phyloP scores from a whole-genome alignment of 92 coral and sea anemone genomes.

The Plumapathes pennacea region DNA sequence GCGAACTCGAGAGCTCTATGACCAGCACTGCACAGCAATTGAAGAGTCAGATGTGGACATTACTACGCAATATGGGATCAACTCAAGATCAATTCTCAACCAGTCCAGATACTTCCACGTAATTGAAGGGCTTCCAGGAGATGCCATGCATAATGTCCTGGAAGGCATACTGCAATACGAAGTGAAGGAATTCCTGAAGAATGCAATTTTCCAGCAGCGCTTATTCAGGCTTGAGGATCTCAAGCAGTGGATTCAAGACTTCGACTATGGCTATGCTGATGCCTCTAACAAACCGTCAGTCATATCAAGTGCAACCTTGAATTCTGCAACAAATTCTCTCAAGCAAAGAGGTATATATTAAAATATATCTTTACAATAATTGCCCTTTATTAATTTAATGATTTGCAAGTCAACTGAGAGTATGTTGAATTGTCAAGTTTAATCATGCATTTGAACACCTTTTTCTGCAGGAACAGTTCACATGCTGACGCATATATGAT shows the following conservation, averaged over 20 bases:
- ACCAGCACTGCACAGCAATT: conserved; percentile 27
- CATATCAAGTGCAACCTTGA: conserved; percentile 13
- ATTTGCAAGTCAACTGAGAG: too few relatives aligned
- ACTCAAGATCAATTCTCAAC: conserved; percentile 39
- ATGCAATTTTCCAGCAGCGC: conserved; percentile 23
- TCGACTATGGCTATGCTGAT: conserved; percentile 22
- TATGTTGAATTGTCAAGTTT: too few relatives aligned
- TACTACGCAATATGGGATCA: conserved; percentile 28
- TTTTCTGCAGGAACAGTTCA: too few relatives aligned
- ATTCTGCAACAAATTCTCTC: conserved; percentile 39
- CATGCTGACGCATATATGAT: too few relatives aligned
- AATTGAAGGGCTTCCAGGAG: conserved; percentile 40
- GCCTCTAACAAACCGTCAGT: conserved; percentile 4
- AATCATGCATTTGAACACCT: too few relatives aligned
- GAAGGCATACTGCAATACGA: conserved; percentile 49
- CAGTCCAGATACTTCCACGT: conserved; percentile 43
- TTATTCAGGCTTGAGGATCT: conserved; percentile 7
- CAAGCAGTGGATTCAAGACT: conserved; percentile 10
- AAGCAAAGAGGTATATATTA: conserved; percentile 45
- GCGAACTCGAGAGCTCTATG: conserved; percentile 19
- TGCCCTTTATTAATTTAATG: too few relatives aligned
- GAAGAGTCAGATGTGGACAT: conserved; percentile 24
- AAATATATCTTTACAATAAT: too few relatives aligned
- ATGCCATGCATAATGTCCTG: conserved; percentile 44
- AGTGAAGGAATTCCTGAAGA: conserved; percentile 37